A percentile compares a stretch with the other conserved stretches of the same genome.
phyloP scores from a whole-genome alignment of 2,888 invertebrate genomes.

The Beris morrisii region DNA sequence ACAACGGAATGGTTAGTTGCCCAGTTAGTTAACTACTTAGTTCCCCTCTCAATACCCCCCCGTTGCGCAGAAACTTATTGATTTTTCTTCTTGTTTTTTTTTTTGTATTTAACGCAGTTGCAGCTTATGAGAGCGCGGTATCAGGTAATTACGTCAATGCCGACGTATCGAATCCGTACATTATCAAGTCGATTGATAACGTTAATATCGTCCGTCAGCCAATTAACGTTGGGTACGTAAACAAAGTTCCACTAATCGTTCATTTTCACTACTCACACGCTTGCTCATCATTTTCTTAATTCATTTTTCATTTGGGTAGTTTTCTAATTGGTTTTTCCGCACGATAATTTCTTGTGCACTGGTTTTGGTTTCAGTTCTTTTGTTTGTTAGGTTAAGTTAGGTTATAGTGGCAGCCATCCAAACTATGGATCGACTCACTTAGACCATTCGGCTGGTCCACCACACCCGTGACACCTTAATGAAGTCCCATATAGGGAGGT shows the following conservation, averaged over 20 bases:
- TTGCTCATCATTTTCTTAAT: not conserved
- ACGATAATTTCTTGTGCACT: not conserved
- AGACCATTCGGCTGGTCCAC: no score
- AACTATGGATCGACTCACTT: no score
- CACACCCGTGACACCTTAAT: no score
- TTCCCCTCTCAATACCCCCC: no score
- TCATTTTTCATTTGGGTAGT: not conserved
- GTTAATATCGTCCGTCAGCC: constrained; percentile 66
- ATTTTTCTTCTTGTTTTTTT: constrained; percentile 1
- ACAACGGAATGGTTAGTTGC: constrained; percentile 23
- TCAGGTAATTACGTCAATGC: constrained; percentile 41
- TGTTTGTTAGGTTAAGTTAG: no score
- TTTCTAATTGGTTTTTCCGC: not conserved
- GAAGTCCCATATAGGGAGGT: no score
- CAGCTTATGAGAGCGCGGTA: constrained; percentile 41
- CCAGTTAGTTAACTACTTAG: not conserved
- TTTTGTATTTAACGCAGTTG: constrained; percentile 40
- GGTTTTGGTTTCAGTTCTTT: no score
- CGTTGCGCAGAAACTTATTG: not conserved
- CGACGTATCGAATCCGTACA: constrained; percentile 50
- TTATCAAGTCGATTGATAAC: constrained; percentile 59
- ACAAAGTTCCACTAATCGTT: not conserved
- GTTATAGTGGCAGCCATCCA: no score
- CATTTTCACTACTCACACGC: no score
- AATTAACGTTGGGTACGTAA: constrained; percentile 66